phyloP scores from a whole-genome alignment of 2,888 invertebrate species.

The Gastracanthus pulcherrimus region DNA sequence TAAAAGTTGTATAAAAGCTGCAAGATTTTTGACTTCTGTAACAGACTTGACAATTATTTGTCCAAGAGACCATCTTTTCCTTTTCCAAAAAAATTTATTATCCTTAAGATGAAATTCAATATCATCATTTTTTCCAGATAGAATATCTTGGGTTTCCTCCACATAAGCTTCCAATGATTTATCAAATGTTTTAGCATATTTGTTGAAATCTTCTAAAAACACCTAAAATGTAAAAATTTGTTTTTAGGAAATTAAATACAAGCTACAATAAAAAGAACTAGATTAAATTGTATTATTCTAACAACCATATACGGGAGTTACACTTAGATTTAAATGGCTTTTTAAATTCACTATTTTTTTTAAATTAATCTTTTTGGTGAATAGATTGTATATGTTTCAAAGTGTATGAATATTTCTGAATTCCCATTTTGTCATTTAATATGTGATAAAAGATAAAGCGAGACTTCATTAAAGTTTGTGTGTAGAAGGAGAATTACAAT shows the following conservation, averaged over 20 bases:
- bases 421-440: no score
- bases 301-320: no score
- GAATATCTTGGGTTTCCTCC: constrained; percentile 59
- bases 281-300: no score
- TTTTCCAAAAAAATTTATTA: constrained; percentile 64
- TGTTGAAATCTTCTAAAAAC: constrained; percentile 52
- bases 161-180: constrained; percentile 61
- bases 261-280: no score
- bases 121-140: constrained; percentile 62
- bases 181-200: constrained; percentile 55
- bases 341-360: no score
- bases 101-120: constrained; percentile 63
- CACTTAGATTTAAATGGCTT: no score
- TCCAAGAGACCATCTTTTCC: constrained; percentile 64
- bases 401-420: no score
- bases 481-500: no score
- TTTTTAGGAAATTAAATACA: no score
- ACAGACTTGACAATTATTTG: constrained; percentile 59
- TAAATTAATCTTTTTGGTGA: no score
- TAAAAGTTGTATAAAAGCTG: constrained; percentile 54
- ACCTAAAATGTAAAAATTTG: constrained; percentile 60
- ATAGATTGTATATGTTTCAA: neutral
- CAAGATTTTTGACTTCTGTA: constrained; percentile 57
- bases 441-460: no score
- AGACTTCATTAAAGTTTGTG: no score